Evolutionary conservation across 2,113 vertebrate genomes (phyloP).

Genomic region (Trinectes maculatus): DNA sequence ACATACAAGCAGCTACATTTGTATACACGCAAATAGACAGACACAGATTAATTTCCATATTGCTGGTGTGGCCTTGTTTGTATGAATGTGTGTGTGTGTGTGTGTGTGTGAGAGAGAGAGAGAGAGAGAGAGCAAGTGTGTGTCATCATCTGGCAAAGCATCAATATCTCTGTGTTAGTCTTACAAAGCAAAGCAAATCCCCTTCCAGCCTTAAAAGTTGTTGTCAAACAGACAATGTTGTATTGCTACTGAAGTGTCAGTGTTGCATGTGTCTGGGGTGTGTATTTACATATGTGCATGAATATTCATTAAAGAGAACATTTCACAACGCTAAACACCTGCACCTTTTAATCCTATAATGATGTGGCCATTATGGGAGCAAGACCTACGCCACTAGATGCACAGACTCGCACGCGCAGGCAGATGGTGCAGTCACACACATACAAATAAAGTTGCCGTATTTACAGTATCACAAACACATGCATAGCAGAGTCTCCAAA

Average conservation of each 20-base stretch:
- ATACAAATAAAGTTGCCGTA: not conserved
- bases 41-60: conserved; percentile 30
- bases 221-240: conserved; percentile 19
- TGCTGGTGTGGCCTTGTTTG: conserved; percentile 28
- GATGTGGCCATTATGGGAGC: not conserved
- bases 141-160: conserved; percentile 5
- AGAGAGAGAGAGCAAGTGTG: too few species aligned
- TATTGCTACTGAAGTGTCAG: conserved; percentile 31
- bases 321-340: not conserved
- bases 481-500: too few species aligned
- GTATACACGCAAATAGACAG: conserved; percentile 12
- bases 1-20: conserved; percentile 30
- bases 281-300: not conserved
- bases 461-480: not conserved
- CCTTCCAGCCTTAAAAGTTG: conserved; percentile 1
- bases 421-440: not conserved
- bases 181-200: not conserved
- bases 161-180: conserved; percentile 11
- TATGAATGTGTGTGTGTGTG: not conserved
- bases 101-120: too few species aligned
- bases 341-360: not conserved
- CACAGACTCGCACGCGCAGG: not conserved
- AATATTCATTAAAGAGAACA: not conserved
- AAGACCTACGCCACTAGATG: not conserved
- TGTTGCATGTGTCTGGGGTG: not conserved